Conservation (phyloP, 2,888 invertebrate species). For the Isoperla grammatica region DNA sequence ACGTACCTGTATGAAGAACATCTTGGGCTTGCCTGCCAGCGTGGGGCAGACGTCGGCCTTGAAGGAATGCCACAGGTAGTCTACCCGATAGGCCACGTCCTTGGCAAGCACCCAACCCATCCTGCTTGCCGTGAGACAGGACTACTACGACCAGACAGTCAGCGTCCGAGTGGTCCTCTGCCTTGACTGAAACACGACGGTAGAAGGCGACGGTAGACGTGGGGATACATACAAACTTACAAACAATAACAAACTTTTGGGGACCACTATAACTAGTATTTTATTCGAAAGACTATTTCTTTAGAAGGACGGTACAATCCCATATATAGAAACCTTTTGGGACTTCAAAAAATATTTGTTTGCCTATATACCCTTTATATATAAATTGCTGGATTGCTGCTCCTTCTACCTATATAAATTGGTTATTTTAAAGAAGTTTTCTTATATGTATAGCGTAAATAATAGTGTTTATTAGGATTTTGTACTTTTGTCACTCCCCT, state of each 20-base stretch:
- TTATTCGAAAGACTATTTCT: no score
- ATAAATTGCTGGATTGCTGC: no score
- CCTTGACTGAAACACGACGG: conserved; percentile 43
- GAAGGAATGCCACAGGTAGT: conserved; percentile 50
- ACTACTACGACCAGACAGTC: conserved; percentile 54
- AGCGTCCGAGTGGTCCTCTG: conserved; percentile 47
- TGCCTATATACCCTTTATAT: no score
- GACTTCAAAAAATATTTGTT: no score
- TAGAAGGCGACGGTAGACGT: no score
- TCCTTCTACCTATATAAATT: no score
- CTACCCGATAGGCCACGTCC: conserved; percentile 47
- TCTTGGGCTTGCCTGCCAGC: conserved; percentile 56
- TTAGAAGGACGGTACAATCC: no score
- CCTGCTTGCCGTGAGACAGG: conserved; percentile 51
- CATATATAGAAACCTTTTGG: no score
- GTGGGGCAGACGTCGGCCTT: conserved; percentile 49
- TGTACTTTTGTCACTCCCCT: no score
- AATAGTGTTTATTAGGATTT: no score
- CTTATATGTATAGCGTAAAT: no score
- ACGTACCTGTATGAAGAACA: conserved; percentile 55
- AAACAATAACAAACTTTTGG: not conserved
- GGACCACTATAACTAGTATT: not conserved
- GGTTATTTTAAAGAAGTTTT: no score
- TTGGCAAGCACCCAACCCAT: conserved; percentile 48
- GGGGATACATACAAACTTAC: conserved; percentile 33